Conservation (phyloP, 2,888 invertebrate genomes). For the Salticus scenicus region DNA sequence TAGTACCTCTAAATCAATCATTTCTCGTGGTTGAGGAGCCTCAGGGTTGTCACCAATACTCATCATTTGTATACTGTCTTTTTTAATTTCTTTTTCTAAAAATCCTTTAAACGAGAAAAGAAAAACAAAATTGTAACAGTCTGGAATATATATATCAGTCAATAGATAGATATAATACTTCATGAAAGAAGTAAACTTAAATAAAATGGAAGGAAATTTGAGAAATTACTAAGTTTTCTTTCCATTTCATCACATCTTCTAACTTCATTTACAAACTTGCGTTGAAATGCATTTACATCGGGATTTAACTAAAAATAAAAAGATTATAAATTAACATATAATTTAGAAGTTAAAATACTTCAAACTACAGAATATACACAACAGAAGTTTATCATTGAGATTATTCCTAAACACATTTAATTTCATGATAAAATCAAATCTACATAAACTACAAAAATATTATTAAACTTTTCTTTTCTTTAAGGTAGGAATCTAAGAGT, state of each 20-base stretch:
- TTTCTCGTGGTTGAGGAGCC: conserved; percentile 98
- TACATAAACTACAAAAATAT: too few relatives aligned
- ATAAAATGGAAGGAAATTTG: too few relatives aligned
- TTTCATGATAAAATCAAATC: too few relatives aligned
- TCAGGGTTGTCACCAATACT: conserved; percentile 99
- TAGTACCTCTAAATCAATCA: conserved; percentile 96
- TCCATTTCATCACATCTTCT: conserved; percentile 99
- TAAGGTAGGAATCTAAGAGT: too few relatives aligned
- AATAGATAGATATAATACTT: too few relatives aligned
- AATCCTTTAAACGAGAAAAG: conserved; percentile 78
- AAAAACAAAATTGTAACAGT: background rate
- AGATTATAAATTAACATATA: conserved; percentile 30
- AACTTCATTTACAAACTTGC: conserved; percentile 98
- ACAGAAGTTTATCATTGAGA: too few relatives aligned
- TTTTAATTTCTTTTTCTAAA: conserved; percentile 96
- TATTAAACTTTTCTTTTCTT: too few relatives aligned
- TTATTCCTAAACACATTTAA: too few relatives aligned
- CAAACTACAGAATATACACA: background rate
- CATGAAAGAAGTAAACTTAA: too few relatives aligned
- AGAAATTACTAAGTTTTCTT: conserved; percentile 85
- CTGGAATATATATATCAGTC: too few relatives aligned
- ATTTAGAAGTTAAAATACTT: background rate
- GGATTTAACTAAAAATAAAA: conserved; percentile 88
- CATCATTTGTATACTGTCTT: conserved; percentile 96
- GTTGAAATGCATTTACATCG: conserved; percentile 97